phyloP scores from a whole-genome alignment of 2,797 vertebrate species.

The Carcharodon carcharias region DNA sequence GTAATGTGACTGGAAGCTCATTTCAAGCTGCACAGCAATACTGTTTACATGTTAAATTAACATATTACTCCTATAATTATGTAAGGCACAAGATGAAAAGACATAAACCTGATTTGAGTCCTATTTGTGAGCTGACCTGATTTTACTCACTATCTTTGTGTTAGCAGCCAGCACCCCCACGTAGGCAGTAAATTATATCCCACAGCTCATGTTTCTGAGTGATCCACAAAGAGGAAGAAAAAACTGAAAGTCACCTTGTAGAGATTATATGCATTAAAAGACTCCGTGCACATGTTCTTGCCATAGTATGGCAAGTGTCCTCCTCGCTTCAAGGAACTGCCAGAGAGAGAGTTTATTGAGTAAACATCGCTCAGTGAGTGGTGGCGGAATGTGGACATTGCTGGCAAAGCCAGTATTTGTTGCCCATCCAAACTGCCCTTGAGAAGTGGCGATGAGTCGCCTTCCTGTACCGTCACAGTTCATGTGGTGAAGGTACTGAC shows the following conservation, averaged over 20 bases:
- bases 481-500: not conserved
- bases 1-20: not conserved
- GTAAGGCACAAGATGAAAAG: not conserved
- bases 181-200: not conserved
- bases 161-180: not conserved
- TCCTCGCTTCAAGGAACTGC: too few species aligned
- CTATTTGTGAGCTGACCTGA: not conserved
- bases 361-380: too few species aligned
- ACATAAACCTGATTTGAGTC: not conserved
- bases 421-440: not conserved
- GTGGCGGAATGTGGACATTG: too few species aligned
- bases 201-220: not conserved
- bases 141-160: not conserved
- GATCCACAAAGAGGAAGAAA: constrained; percentile 56
- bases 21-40: too few species aligned
- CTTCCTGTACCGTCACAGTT: not conserved
- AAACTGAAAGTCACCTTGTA: constrained; percentile 31
- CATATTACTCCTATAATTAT: not conserved
- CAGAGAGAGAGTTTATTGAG: constrained; percentile 52
- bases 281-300: too few species aligned
- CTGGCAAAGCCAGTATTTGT: not conserved
- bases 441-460: not conserved
- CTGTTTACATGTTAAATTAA: not conserved
- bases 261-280: too few species aligned
- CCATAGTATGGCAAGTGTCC: too few species aligned